Evolutionary conservation across 2,797 vertebrate species (phyloP), one percentile per base, ranked within the genome.

Genomic region (Phrynocephalus forsythii): DNA sequence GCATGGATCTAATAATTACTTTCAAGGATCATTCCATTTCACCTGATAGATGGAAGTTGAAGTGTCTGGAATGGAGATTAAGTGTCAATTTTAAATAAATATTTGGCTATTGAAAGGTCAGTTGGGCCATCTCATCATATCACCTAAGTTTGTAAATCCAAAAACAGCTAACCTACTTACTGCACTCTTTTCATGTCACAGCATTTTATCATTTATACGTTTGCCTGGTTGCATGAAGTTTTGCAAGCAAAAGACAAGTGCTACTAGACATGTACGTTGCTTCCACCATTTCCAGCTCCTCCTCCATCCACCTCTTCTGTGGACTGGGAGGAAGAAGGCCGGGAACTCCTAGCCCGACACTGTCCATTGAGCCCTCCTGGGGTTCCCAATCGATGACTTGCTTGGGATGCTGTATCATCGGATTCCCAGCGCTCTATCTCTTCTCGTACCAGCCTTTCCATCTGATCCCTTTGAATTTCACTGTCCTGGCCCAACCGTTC

Each of bases 361-460:
- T 96, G 97, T 0, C 96, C 94, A 0, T 84, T 94, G 0, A 94
- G 94, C 2, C 97, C 97, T 8, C 97, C 87, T 0, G 98, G 97
- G 0, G 97, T 97, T 69, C 97, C 96, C 2, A 97, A 82, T 5
- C 97, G 96, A 0, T 97, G 97, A 94, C 98, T 98, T 91, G 97
- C 96, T 87, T 99, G 99, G 2, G 98, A 98, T 8, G 96, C 96
- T 0, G 97, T 93, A 1, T 99, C 99, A 0, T 99, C 98, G 0
- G 98, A 99, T 87, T 99, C 98, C 98, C 98, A 99, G 79, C 97
- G 97, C 87, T 99, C 98, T 93, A 99, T 88, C 82, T 99, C 99
- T 93, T 99, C 99, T 50, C 98, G 96, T 72, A 99, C 98, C 1
- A 99, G 96, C 73, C 97, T 95, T 92, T 99, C 99, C 98, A 98